A percentile compares a stretch with the other conserved stretches of the same genome.
Evolutionary conservation across 2,888 invertebrate species (phyloP).

Genomic region (Yponomeuta cagnagella): DNA sequence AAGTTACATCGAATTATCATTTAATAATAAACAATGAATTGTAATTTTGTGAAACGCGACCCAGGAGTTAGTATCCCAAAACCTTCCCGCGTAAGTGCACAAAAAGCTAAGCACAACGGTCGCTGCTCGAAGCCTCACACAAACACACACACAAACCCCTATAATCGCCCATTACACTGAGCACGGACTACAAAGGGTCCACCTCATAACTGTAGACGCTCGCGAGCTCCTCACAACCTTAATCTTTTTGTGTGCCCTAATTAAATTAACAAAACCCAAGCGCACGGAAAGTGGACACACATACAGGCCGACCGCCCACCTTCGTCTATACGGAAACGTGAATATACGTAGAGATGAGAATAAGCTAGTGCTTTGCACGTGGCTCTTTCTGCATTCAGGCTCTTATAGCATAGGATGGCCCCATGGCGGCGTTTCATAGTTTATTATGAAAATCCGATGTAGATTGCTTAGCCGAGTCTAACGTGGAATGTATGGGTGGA

Average conservation of each 20-base stretch:
- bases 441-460: too few relatives aligned
- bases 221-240: constrained; percentile 59
- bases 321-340: constrained; percentile 23
- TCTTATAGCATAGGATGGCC: too few relatives aligned
- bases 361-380: neutral
- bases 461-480: too few relatives aligned
- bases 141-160: neutral
- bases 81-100: too few relatives aligned
- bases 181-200: constrained; percentile 57
- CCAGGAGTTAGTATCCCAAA: too few relatives aligned
- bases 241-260: constrained; percentile 75
- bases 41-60: too few relatives aligned
- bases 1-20: too few relatives aligned
- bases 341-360: neutral
- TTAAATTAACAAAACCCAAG: constrained; percentile 75
- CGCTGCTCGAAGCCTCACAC: too few relatives aligned
- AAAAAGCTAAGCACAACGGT: too few relatives aligned
- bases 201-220: constrained; percentile 51
- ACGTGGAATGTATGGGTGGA: too few relatives aligned
- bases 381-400: neutral
- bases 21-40: too few relatives aligned
- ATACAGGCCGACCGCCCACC: constrained; percentile 33
- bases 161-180: constrained; percentile 26
- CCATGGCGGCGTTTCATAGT: too few relatives aligned
- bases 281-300: constrained; percentile 72